phyloP scores from a whole-genome alignment of 2,888 invertebrate species.

The Hesperia comma region DNA sequence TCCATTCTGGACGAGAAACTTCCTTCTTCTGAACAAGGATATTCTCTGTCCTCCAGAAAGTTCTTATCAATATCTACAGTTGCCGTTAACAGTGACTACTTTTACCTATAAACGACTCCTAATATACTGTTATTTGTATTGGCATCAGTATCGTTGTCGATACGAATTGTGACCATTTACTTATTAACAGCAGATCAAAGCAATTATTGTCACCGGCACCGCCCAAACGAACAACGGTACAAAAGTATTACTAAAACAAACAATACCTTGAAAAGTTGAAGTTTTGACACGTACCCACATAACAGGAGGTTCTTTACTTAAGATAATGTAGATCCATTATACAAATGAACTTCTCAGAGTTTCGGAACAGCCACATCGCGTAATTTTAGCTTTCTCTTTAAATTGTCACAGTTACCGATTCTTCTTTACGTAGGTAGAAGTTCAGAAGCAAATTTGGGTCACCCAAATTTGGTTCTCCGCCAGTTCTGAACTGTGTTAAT shows the following conservation, averaged over 20 bases:
- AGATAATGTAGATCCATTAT: slow-evolving; percentile 9
- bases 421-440: slow-evolving; percentile 6
- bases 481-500: background rate
- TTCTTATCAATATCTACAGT: no score
- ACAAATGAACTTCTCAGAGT: slow-evolving; percentile 10
- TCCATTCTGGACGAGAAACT: no score
- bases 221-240: background rate
- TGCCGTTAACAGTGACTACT: no score
- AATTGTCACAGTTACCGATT: slow-evolving; percentile 14
- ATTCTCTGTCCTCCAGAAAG: no score
- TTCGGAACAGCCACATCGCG: slow-evolving; percentile 7
- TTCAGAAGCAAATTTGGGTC: slow-evolving; percentile 3
- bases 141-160: no score
- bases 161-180: no score
- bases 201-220: no score
- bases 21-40: no score
- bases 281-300: slow-evolving; percentile 5
- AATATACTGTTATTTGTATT: no score
- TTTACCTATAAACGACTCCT: no score
- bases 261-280: slow-evolving; percentile 2
- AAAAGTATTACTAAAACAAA: background rate
- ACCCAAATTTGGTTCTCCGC: slow-evolving; percentile 6
- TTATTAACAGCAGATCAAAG: no score
- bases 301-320: slow-evolving; percentile 2
- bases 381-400: slow-evolving; percentile 14